Evolutionary conservation across 2,888 invertebrate species (phyloP).

Genomic region (Drosophila emarginata): DNA sequence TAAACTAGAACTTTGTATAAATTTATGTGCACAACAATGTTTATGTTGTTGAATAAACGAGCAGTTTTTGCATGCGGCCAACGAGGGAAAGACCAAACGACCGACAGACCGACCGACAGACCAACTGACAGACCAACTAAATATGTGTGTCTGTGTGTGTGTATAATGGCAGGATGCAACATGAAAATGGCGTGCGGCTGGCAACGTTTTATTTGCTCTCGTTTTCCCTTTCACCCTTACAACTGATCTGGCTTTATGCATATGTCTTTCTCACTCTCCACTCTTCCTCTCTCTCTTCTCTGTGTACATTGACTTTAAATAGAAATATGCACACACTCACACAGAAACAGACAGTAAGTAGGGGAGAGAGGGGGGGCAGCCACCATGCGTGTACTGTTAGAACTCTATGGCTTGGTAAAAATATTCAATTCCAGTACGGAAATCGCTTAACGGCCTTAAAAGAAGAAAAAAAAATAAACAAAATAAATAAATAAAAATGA

Average conservation of each 20-base stretch:
- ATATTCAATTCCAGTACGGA: conserved; percentile 71
- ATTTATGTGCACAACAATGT: conserved; percentile 77
- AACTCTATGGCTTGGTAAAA: conserved; percentile 18
- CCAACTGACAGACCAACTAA: background rate
- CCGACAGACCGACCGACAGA: background rate
- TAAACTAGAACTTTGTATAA: conserved; percentile 77
- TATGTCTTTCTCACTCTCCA: conserved; percentile 15
- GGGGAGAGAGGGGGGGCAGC: conserved; percentile 18
- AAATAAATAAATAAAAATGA: background rate
- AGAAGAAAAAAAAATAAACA: too few relatives aligned
- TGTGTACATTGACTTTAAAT: conserved; percentile 57
- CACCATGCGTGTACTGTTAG: background rate
- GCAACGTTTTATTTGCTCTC: conserved; percentile 68
- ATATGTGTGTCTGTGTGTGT: conserved; percentile 9
- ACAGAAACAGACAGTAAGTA: background rate
- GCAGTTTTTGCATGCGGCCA: conserved; percentile 70
- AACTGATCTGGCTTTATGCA: conserved; percentile 19
- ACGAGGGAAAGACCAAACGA: background rate
- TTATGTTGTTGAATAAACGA: conserved; percentile 77
- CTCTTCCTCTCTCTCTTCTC: background rate
- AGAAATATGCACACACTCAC: conserved; percentile 57
- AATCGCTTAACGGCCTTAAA: conserved; percentile 65
- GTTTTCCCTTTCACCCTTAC: background rate
- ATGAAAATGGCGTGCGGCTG: conserved; percentile 75
- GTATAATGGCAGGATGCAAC: conserved; percentile 73